Evolutionary conservation across 2,113 vertebrate genomes (phyloP), one percentile per base, ranked within the genome.

Genomic region (Chascanopsetta lugubris): DNA sequence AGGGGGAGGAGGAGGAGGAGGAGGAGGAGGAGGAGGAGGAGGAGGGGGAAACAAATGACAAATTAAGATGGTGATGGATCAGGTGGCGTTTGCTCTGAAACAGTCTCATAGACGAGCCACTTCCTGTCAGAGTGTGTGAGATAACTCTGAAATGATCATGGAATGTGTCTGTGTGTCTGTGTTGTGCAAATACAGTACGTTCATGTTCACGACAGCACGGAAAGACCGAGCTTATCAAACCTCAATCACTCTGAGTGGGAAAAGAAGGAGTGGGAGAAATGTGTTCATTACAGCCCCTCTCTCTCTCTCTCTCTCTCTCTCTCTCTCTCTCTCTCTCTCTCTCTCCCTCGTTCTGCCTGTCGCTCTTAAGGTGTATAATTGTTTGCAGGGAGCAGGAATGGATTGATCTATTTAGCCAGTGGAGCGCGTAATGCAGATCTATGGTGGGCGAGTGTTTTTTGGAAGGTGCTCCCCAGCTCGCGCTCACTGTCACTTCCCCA

Each of bases 401-500:
- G 68, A 78, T 65, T 51, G 73, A 65, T 83, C 75, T 81, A 80
- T 86, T 89, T 83, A 85, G 84, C 78, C 72, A 84, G 82, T 72
- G 76, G 76, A 80, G 87, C 71, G 29, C 77, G 63, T 80, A 87
- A 88, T 85, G 86, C 61, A 84, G 87, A 77, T 90, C 84, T 87
- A 90, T 77, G 85, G 71, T 65, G 76, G 86, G 76, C 58, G 73
- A 82, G 68, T 61, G 68, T 81, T 87, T 81, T 87, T 88, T 80
- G 87, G 79, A 82, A 81, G 85, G 47, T 79, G 76, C 85, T 84
- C 84, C 70, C 70, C 80, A 78, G 75, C 79, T 85, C 64, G 71
- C 73, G 80, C 83, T 89, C 84, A 88, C 79, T 83, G 81, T 86
- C 86, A 88, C 89, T 85, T 86, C 86, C 87, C 83, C 88, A 91